phyloP scores from a whole-genome alignment of 2,888 invertebrate species.

The Uloborus plumipes region DNA sequence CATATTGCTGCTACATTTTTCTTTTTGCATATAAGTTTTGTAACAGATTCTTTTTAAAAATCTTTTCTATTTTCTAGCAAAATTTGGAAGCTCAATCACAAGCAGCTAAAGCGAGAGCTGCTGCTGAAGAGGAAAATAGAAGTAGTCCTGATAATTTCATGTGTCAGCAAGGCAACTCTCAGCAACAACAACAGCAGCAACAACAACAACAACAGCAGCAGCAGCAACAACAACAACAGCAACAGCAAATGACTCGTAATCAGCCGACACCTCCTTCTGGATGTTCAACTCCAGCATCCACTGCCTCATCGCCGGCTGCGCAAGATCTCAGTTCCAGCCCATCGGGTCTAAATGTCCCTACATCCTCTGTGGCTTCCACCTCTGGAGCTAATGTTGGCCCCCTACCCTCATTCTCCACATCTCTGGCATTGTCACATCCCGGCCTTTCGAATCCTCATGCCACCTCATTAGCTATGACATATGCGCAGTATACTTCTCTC shows the following conservation, averaged over 20 bases:
- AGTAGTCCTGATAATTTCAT: conserved; percentile 52
- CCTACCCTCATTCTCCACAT: conserved; percentile 55
- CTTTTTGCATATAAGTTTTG: background rate
- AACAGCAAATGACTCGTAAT: conserved; percentile 46
- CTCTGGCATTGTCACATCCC: conserved; percentile 57
- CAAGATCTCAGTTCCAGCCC: conserved; percentile 61
- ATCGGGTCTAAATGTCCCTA: conserved; percentile 38
- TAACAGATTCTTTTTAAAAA: background rate
- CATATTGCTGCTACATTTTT: no score
- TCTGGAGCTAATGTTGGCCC: conserved; percentile 36
- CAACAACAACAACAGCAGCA: conserved; percentile 32
- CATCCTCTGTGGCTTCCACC: conserved; percentile 32
- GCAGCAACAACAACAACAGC: conserved; percentile 51
- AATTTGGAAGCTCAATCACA: conserved; percentile 58
- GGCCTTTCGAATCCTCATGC: conserved; percentile 64
- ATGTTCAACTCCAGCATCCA: conserved; percentile 59
- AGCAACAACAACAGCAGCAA: conserved; percentile 30
- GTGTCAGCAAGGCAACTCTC: conserved; percentile 31
- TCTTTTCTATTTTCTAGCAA: conserved; percentile 26
- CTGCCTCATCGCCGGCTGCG: conserved; percentile 62
- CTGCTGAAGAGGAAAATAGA: conserved; percentile 55
- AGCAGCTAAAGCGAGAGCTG: conserved; percentile 55
- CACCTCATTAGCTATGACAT: conserved; percentile 61
- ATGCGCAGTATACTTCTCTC: conserved; percentile 65
- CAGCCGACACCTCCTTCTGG: conserved; percentile 64